Evolutionary conservation across 2,797 vertebrate genomes (phyloP).

Genomic region (Chaetophractus vellerosus): DNA sequence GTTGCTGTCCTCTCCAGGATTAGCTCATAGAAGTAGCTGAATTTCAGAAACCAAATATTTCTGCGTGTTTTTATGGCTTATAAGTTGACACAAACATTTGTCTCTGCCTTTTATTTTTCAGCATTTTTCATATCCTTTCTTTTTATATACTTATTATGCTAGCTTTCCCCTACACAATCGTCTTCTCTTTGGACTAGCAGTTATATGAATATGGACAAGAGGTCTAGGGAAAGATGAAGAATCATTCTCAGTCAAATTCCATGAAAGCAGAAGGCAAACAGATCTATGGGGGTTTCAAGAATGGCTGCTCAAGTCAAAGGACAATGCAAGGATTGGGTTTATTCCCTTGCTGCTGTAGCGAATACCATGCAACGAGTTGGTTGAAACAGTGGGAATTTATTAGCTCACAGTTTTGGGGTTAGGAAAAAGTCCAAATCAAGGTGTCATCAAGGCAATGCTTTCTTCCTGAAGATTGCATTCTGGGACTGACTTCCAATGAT

Average conservation of each 20-base stretch:
- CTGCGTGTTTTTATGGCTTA: neutral
- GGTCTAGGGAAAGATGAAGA: neutral
- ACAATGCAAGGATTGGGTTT: neutral
- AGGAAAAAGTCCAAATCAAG: too few relatives aligned
- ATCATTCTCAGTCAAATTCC: neutral
- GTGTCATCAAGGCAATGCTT: too few relatives aligned
- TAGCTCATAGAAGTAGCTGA: neutral
- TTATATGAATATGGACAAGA: neutral
- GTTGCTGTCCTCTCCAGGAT: neutral
- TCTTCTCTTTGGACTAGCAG: neutral
- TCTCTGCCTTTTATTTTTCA: neutral
- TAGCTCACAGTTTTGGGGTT: too few relatives aligned
- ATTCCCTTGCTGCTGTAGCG: neutral
- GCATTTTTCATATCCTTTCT: neutral
- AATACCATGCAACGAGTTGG: too few relatives aligned
- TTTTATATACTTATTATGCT: neutral
- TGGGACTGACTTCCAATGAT: too few relatives aligned
- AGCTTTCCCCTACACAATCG: neutral
- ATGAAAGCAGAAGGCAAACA: neutral
- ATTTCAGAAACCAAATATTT: conserved; percentile 15
- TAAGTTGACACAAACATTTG: neutral
- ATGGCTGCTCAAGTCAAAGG: neutral
- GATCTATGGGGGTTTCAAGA: neutral
- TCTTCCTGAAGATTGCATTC: too few relatives aligned
- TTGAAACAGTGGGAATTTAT: too few relatives aligned